Conservation (phyloP, 2,888 invertebrate species). For the Alloplasta piceator region DNA sequence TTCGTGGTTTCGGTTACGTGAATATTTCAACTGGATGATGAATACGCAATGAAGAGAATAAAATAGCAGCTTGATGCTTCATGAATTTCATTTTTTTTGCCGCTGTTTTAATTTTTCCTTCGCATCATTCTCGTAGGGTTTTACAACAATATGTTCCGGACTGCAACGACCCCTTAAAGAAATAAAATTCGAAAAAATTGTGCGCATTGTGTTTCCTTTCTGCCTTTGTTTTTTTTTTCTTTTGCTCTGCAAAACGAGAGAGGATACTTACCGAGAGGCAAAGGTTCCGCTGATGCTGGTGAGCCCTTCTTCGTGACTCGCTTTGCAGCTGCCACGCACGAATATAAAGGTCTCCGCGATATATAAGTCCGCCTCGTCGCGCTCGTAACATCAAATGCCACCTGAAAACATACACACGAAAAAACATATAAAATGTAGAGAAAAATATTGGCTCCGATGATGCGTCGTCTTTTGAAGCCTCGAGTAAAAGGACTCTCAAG, state of each 20-base stretch:
- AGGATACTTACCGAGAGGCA: constrained; percentile 78
- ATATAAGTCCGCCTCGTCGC: constrained; percentile 83
- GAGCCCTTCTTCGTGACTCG: constrained; percentile 81
- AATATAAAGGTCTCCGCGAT: constrained; percentile 84
- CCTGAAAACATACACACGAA: constrained; percentile 77
- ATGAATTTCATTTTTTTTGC: too few relatives aligned
- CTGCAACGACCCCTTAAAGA: too few relatives aligned
- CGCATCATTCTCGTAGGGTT: too few relatives aligned
- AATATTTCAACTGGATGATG: too few relatives aligned
- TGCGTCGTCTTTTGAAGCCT: constrained; percentile 26
- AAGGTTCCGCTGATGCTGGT: constrained; percentile 78
- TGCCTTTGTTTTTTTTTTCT: constrained; percentile 52
- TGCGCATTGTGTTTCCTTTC: neutral
- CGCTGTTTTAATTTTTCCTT: too few relatives aligned
- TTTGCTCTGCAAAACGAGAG: constrained; percentile 69
- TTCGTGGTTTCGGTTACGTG: too few relatives aligned
- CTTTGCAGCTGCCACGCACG: constrained; percentile 85
- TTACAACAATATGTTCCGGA: too few relatives aligned
- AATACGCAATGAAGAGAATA: too few relatives aligned
- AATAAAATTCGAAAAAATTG: too few relatives aligned
- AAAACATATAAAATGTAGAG: neutral
- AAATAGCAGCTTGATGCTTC: too few relatives aligned
- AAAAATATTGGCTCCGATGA: constrained; percentile 40
- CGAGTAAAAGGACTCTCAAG: too few relatives aligned
- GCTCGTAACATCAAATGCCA: constrained; percentile 85